phyloP scores from a whole-genome alignment of 2,113 vertebrate species.

The Geothlypis trichas region DNA sequence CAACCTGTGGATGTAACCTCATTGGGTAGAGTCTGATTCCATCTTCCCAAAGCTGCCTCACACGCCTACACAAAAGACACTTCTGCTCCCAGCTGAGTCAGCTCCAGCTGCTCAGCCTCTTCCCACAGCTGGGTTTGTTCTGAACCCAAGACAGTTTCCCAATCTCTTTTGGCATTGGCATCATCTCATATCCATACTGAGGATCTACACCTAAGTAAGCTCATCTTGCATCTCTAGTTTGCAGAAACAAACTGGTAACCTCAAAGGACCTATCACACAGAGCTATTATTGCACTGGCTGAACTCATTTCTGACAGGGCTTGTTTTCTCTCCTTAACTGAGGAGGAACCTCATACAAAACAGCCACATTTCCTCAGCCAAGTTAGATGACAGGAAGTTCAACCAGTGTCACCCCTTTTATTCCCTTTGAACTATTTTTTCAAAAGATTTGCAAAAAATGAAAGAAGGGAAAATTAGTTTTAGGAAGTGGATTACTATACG shows the following conservation, averaged over 20 bases:
- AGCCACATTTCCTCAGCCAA: background rate
- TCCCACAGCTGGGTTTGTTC: background rate
- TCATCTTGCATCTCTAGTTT: background rate
- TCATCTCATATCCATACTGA: background rate
- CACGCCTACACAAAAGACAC: fast-evolving
- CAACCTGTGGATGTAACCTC: background rate
- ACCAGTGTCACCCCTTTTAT: background rate
- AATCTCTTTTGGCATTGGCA: background rate
- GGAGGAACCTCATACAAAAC: background rate
- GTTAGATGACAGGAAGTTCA: background rate
- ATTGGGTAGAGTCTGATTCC: background rate
- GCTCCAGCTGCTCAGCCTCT: background rate
- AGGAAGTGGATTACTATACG: background rate
- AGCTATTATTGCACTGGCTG: background rate
- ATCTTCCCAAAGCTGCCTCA: background rate
- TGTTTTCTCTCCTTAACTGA: background rate
- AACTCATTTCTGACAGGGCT: background rate
- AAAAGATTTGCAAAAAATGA: background rate
- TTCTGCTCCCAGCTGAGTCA: background rate
- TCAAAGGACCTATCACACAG: background rate
- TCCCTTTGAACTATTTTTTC: background rate
- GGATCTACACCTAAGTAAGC: background rate
- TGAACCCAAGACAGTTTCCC: background rate
- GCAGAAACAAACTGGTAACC: background rate
- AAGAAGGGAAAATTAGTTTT: background rate